These are phyloP conservation scores for Myotis yumanensis DNA, from an alignment of 2,113 vertebrate species.

Conservation along the genomic window DNA sequence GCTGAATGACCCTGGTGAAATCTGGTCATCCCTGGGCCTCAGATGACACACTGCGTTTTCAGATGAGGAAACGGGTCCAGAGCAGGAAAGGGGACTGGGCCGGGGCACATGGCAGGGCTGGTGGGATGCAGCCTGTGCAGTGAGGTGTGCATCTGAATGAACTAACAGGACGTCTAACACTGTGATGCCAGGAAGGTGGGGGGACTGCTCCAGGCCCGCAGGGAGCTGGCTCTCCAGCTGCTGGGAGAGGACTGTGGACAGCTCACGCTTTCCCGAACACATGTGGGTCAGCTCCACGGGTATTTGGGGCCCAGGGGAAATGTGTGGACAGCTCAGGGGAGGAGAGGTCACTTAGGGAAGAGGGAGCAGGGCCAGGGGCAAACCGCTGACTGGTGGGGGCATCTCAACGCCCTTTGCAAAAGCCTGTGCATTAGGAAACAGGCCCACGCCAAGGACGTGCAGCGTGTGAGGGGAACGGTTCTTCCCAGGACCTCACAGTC, in stretches of 20 bases:
- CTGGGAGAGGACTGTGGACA: neutral
- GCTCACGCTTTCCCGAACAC: no score
- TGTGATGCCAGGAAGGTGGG: neutral
- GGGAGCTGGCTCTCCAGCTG: neutral
- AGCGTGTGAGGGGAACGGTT: neutral
- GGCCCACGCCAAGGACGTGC: neutral
- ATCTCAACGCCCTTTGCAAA: neutral
- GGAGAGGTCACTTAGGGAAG: neutral
- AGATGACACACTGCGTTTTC: neutral
- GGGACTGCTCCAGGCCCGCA: neutral
- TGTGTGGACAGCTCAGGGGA: neutral
- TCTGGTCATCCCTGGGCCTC: neutral
- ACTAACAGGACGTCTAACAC: neutral
- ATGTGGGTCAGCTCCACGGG: neutral
- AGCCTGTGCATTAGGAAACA: no score
- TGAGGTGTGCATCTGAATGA: no score
- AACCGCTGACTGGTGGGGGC: neutral
- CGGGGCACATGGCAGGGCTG: fast-evolving
- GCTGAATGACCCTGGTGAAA: neutral
- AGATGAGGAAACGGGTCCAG: neutral
- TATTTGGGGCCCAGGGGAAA: neutral
- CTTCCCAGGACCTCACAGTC: neutral
- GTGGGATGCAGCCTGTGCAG: no score
- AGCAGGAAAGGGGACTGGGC: neutral
- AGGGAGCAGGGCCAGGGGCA: neutral